Conservation (phyloP, 2,888 invertebrate genomes). For the Romanomermis culicivorax region DNA sequence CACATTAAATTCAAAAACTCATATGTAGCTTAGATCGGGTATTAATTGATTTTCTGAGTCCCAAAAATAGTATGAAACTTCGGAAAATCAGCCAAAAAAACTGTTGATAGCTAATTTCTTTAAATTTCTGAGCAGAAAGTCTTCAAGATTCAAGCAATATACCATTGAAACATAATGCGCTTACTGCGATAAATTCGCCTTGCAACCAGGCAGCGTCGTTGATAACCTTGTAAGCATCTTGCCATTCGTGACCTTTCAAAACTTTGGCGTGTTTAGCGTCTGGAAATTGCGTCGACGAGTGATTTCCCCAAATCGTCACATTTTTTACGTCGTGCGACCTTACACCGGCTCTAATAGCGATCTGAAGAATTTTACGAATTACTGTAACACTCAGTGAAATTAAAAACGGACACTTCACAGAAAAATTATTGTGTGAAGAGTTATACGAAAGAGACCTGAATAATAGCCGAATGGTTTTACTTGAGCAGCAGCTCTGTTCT, state of each 20-base stretch:
- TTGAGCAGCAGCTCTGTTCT: constrained; percentile 83
- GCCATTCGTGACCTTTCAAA: constrained; percentile 17
- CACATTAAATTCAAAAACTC: no score
- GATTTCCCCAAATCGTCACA: constrained; percentile 97
- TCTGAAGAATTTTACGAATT: no score
- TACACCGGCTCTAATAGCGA: constrained; percentile 33
- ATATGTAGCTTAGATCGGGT: no score
- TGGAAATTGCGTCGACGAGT: constrained; percentile 93
- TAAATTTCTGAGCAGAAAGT: no score
- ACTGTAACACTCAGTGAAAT: constrained; percentile 6
- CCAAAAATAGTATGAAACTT: no score
- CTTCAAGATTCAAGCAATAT: no score
- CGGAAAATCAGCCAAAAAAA: no score
- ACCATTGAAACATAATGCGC: constrained; percentile 12
- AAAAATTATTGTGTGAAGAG: not conserved
- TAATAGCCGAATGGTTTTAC: constrained; percentile 20
- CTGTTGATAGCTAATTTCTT: no score
- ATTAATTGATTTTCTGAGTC: no score
- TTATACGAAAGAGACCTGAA: not conserved
- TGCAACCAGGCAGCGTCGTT: constrained; percentile 61
- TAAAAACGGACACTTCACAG: not conserved
- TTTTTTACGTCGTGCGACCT: constrained; percentile 55
- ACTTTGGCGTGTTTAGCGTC: constrained; percentile 46
- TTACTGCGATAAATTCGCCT: constrained; percentile 50
- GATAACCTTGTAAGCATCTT: constrained; percentile 36